Evolutionary conservation across 2,797 vertebrate genomes (phyloP).

Genomic region (Darevskia nairensis): DNA sequence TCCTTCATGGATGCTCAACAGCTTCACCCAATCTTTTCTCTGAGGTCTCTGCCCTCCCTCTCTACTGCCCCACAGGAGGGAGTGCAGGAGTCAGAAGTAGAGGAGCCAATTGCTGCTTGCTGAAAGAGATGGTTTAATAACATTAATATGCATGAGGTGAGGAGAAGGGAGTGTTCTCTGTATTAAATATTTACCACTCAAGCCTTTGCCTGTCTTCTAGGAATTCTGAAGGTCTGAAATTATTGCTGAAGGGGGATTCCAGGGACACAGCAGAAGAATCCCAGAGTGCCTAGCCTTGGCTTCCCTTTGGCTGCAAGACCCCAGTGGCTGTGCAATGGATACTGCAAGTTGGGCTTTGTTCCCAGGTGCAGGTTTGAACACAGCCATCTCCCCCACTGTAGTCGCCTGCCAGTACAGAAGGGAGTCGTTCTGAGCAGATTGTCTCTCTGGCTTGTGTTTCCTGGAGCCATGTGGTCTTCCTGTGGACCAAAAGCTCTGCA

Average conservation of each 20-base stretch:
- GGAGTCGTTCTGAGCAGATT: background rate
- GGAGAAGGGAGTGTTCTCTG: conserved; percentile 56
- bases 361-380: background rate
- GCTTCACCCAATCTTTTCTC: background rate
- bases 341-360: background rate
- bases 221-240: conserved; percentile 52
- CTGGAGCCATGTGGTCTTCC: too few relatives aligned
- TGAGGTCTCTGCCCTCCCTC: background rate
- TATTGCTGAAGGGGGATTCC: conserved; percentile 11
- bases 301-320: background rate
- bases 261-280: background rate
- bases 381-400: too few relatives aligned
- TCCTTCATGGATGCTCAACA: background rate
- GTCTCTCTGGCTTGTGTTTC: background rate
- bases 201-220: conserved; percentile 45
- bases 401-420: background rate
- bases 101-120: background rate
- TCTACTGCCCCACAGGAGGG: background rate
- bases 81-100: background rate
- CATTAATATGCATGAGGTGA: conserved; percentile 57
- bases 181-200: conserved; percentile 71
- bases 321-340: background rate
- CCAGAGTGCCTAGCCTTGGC: background rate
- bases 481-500: background rate
- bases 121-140: conserved; percentile 21